phyloP scores from a whole-genome alignment of 2,888 invertebrate species.

The Blastobasis lacticolella region DNA sequence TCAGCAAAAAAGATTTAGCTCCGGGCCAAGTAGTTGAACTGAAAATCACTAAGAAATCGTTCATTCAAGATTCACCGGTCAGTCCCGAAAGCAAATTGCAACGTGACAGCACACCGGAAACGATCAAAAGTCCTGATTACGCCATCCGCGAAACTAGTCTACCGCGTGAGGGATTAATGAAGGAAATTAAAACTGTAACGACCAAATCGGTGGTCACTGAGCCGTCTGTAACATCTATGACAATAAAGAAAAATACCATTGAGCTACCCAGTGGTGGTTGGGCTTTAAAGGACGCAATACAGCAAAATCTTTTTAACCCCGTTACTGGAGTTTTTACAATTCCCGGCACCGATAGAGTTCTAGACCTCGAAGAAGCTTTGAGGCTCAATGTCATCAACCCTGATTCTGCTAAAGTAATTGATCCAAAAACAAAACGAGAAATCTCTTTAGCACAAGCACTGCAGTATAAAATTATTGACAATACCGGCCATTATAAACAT shows the following conservation, averaged over 20 bases:
- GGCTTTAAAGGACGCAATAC: constrained; percentile 87
- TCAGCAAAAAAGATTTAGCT: constrained; percentile 48
- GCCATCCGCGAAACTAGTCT: constrained; percentile 30
- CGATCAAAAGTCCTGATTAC: constrained; percentile 73
- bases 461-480: constrained; percentile 84
- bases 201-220: constrained; percentile 57
- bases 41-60: constrained; percentile 70
- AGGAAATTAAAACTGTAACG: constrained; percentile 55
- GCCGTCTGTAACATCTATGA: constrained; percentile 61
- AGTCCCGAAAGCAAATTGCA: constrained; percentile 67
- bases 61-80: constrained; percentile 58
- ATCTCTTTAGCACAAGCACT: constrained; percentile 81
- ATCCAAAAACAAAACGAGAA: constrained; percentile 81
- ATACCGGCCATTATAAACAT: constrained; percentile 82
- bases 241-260: constrained; percentile 79
- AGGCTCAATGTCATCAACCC: constrained; percentile 89
- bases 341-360: constrained; percentile 87
- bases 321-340: constrained; percentile 88
- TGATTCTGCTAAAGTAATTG: constrained; percentile 86
- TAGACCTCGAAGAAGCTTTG: constrained; percentile 91
- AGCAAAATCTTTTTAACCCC: constrained; percentile 87
- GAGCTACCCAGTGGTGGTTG: constrained; percentile 90
- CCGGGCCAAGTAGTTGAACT: constrained; percentile 68
- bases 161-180: constrained; percentile 34
- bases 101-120: constrained; percentile 70